phyloP scores from a whole-genome alignment of 2,888 invertebrate genomes.

The Tachina fera region DNA sequence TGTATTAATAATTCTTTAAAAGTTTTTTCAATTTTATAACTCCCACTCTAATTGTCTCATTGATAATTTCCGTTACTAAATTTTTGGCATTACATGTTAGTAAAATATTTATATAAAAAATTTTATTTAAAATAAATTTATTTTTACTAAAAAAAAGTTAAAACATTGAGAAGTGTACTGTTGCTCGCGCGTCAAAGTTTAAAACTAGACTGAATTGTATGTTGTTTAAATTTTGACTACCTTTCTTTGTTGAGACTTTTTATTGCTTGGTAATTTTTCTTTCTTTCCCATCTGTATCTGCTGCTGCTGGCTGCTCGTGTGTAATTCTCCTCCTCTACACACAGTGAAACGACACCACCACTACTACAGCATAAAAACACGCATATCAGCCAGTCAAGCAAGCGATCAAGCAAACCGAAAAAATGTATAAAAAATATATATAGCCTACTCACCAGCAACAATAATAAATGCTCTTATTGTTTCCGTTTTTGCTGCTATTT shows the following conservation, averaged over 20 bases:
- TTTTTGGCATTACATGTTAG: background rate
- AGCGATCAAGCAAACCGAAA: constrained; percentile 16
- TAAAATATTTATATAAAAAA: constrained; percentile 9
- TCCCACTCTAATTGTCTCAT: background rate
- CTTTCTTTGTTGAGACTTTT: constrained; percentile 80
- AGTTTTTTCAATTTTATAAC: background rate
- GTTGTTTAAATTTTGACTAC: constrained; percentile 79
- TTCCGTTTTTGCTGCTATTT: constrained; percentile 54
- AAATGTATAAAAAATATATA: constrained; percentile 1
- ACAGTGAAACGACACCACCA: constrained; percentile 10
- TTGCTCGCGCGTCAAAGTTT: constrained; percentile 79
- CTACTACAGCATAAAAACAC: constrained; percentile 21
- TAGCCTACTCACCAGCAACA: constrained; percentile 32
- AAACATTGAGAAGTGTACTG: constrained; percentile 54
- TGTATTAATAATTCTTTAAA: background rate
- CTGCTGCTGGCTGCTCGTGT: constrained; percentile 36
- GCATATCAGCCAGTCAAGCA: constrained; percentile 46
- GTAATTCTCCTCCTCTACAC: constrained; percentile 66
- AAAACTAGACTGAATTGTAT: constrained; percentile 80
- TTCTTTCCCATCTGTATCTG: constrained; percentile 50
- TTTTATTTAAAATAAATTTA: constrained; percentile 11
- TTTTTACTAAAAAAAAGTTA: constrained; percentile 44
- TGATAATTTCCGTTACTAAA: background rate
- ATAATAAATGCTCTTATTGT: constrained; percentile 48
- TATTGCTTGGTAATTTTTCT: constrained; percentile 25